Conservation (phyloP, 2,113 vertebrate species). For the Sylvilagus bachmani region DNA sequence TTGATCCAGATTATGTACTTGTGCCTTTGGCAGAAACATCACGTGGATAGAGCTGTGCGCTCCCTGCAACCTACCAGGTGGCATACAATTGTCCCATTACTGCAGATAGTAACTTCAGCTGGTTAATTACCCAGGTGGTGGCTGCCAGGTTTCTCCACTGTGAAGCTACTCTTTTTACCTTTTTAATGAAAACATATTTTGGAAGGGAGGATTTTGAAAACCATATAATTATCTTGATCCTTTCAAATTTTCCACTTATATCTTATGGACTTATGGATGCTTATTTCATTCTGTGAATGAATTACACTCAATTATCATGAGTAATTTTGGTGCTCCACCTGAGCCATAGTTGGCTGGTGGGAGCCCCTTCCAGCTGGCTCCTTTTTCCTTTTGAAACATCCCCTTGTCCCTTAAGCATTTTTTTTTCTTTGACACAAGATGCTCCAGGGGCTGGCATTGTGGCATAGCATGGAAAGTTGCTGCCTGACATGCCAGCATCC, state of each 20-base stretch:
- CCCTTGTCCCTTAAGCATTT: background rate
- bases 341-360: background rate
- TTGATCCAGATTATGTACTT: background rate
- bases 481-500: too few species aligned
- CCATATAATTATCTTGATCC: background rate
- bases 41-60: background rate
- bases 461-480: too few species aligned
- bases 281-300: background rate
- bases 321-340: background rate
- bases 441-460: too few species aligned
- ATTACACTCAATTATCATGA: background rate
- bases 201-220: slow-evolving; percentile 4
- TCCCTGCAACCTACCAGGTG: background rate
- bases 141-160: background rate
- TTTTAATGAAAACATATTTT: background rate
- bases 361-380: background rate
- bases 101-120: background rate
- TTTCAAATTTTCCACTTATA: slow-evolving; percentile 24
- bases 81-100: background rate
- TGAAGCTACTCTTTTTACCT: background rate
- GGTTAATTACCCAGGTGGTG: background rate
- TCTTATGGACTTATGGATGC: background rate
- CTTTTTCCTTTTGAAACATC: background rate
- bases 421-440: background rate
- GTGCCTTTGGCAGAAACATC: background rate